Conservation (phyloP, 2,113 vertebrate species). For the Acrocephalus arundinaceus region DNA sequence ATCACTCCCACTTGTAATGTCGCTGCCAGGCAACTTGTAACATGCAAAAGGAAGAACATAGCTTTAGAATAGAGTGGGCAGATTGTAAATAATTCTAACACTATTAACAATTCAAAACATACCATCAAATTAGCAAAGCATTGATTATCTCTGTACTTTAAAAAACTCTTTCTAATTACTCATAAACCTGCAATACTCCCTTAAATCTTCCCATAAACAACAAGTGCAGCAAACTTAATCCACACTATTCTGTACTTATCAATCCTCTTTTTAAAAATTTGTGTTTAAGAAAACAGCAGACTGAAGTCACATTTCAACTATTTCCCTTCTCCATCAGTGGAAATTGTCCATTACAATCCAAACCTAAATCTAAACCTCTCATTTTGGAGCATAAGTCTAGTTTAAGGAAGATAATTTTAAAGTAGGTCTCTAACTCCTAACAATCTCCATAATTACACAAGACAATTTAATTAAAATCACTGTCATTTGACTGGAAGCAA, state of each 20-base stretch:
- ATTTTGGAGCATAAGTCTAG: background rate
- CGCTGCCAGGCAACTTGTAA: conserved; percentile 91
- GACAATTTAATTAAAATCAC: conserved; percentile 50
- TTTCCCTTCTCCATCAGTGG: background rate
- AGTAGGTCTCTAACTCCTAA: conserved; percentile 13
- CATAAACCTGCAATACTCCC: background rate
- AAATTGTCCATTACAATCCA: background rate
- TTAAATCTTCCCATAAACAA: background rate
- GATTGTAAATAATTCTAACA: background rate
- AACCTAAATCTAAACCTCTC: background rate
- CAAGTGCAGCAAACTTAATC: background rate
- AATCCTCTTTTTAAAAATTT: background rate
- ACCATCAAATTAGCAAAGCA: conserved; percentile 13
- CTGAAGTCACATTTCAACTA: background rate
- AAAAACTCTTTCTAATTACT: background rate
- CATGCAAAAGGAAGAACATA: conserved; percentile 22
- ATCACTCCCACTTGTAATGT: conserved; percentile 95
- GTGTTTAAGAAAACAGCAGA: background rate
- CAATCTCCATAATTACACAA: conserved; percentile 21
- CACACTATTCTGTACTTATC: background rate
- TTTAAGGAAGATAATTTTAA: background rate
- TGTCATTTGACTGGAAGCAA: conserved; percentile 38
- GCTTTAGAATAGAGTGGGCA: conserved; percentile 20
- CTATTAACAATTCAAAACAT: conserved; percentile 42
- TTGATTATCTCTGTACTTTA: background rate